A percentile compares a stretch with the other conserved stretches of the same genome.
Conservation (phyloP, 2,113 vertebrate species). For the Eudyptes chrysolophus region DNA sequence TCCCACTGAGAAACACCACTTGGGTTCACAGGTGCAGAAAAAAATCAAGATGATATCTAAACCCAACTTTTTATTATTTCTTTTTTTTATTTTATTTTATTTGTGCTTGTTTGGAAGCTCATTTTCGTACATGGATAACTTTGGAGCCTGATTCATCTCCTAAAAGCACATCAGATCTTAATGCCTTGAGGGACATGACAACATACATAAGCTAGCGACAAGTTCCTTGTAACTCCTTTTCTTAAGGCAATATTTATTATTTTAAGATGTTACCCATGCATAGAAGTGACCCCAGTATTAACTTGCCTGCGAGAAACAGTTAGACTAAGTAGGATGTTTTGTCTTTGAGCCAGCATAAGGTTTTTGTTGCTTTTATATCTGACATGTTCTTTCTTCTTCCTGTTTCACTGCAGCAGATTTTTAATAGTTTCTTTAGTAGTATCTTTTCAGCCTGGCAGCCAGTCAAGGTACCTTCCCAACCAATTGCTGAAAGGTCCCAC, state of each 20-base stretch:
- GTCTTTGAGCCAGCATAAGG: not conserved
- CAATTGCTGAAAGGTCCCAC: not conserved
- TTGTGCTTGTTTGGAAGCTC: not conserved
- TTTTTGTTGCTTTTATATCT: not conserved
- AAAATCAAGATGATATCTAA: not conserved
- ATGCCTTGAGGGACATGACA: constrained; percentile 31
- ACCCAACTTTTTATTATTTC: not conserved
- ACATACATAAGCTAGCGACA: not conserved
- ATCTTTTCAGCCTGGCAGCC: not conserved
- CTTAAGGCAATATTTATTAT: constrained; percentile 40
- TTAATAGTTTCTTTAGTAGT: not conserved
- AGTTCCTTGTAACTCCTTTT: not conserved
- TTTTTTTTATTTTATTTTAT: too few relatives aligned
- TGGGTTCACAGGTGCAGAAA: not conserved
- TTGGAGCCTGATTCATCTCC: not conserved
- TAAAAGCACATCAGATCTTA: constrained; percentile 32
- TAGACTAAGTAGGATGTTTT: not conserved
- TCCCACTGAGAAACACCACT: not conserved
- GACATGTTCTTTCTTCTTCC: not conserved
- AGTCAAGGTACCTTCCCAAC: not conserved
- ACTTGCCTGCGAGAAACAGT: not conserved
- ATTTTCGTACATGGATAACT: constrained; percentile 23
- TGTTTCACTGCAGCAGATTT: not conserved
- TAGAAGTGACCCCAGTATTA: not conserved
- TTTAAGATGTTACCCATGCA: not conserved